A percentile compares a stretch with the other conserved stretches of the same genome.
These are phyloP conservation scores for Apamea crenata DNA, from an alignment of 2,888 invertebrate species.

Conservation along the genomic window DNA sequence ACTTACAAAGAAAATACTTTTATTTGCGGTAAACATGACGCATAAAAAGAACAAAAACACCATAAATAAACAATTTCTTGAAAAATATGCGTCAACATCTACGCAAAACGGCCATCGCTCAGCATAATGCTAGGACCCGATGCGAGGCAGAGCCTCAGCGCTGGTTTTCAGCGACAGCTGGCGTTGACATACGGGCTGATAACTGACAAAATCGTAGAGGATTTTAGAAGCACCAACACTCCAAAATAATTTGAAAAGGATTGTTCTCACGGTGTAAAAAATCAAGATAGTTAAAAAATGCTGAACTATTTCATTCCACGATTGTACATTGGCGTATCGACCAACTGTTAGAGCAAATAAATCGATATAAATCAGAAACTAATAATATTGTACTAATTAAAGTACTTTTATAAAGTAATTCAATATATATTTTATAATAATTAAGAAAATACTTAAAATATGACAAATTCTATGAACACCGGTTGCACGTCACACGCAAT, in stretches of 20 bases:
- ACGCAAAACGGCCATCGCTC: no score
- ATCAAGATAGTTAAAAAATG: no score
- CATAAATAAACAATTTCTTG: no score
- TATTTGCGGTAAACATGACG: no score
- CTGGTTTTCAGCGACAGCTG: no score
- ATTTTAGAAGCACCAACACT: neutral
- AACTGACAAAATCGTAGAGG: neutral
- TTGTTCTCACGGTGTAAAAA: no score
- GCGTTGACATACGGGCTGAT: neutral
- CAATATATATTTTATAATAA: neutral
- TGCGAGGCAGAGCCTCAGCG: no score
- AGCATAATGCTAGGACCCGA: no score
- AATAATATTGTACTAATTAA: neutral
- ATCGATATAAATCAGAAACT: neutral
- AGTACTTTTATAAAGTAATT: slow-evolving; percentile 1
- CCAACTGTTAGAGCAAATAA: neutral
- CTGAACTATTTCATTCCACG: neutral
- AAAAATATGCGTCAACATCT: no score
- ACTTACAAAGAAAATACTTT: no score
- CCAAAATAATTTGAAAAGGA: neutral
- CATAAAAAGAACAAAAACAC: no score
- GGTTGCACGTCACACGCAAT: slow-evolving; percentile 49
- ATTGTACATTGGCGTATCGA: neutral
- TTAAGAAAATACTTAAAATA: neutral
- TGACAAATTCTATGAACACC: slow-evolving; percentile 36